Conservation (phyloP, 2,888 invertebrate species). For the Melikaiella ostensackeni region DNA sequence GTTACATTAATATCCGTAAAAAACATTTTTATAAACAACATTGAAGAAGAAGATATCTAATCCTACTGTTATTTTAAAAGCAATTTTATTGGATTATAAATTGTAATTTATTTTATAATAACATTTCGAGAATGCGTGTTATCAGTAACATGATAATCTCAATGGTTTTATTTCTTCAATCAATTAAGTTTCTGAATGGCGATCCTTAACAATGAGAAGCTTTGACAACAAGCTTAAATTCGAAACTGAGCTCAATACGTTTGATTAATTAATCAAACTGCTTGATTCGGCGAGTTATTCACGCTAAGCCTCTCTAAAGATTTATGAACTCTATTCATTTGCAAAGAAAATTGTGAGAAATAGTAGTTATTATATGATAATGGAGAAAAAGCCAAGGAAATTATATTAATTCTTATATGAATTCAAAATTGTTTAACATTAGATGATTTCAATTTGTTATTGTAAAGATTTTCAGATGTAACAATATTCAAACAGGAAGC, state of each 20-base stretch:
- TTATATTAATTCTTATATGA: neutral
- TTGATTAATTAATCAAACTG: conserved; percentile 19
- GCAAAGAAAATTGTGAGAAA: neutral
- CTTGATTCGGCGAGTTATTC: conserved; percentile 1
- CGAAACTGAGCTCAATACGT: neutral
- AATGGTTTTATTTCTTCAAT: neutral
- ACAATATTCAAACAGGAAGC: neutral
- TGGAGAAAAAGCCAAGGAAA: neutral
- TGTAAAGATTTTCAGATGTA: neutral
- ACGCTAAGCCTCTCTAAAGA: neutral
- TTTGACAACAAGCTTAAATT: conserved; percentile 31
- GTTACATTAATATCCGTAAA: neutral
- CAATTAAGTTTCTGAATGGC: conserved; percentile 19
- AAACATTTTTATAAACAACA: neutral
- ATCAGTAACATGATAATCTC: neutral
- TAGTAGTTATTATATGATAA: neutral
- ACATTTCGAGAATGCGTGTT: neutral
- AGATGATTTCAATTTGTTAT: neutral
- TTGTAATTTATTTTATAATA: neutral
- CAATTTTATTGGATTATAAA: no score
- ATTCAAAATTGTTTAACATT: neutral
- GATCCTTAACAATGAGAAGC: conserved; percentile 18
- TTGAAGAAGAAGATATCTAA: no score
- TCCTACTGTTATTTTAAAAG: no score
- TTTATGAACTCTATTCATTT: conserved; percentile 9